These are phyloP conservation scores for Plebejus anna DNA, from an alignment of 2,888 invertebrate species.

Conservation along the genomic window DNA sequence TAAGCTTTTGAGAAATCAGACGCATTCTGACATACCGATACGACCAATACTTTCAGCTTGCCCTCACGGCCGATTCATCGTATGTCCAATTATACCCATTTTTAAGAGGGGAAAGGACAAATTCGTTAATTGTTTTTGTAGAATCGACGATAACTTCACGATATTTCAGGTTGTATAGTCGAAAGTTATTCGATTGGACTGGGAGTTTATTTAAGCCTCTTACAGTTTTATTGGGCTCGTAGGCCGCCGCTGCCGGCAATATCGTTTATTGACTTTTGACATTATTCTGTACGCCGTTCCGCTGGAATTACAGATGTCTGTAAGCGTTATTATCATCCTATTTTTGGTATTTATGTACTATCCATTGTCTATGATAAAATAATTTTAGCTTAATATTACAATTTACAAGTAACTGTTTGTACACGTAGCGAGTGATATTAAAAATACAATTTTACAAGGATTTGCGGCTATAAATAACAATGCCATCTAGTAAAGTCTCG, in stretches of 20 bases:
- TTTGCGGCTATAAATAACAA: no score
- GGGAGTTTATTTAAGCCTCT: constrained; percentile 16
- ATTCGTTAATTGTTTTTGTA: not conserved
- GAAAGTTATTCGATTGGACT: constrained; percentile 8
- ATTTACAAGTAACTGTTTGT: no score
- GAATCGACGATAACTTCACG: constrained; percentile 10
- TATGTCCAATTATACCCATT: not conserved
- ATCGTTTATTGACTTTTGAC: constrained; percentile 4
- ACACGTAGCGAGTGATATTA: no score
- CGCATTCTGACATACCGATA: no score
- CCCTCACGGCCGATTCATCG: constrained; percentile 14
- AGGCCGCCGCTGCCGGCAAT: not conserved
- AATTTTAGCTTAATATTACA: no score
- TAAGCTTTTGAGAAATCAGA: no score
- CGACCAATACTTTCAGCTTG: constrained; percentile 38
- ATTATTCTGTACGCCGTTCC: not conserved
- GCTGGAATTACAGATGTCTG: not conserved
- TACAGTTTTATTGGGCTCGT: constrained; percentile 8
- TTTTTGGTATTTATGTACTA: not conserved
- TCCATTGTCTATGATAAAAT: not conserved
- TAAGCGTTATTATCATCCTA: not conserved
- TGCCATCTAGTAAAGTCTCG: no score
- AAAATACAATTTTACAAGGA: not conserved
- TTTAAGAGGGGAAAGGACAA: not conserved
- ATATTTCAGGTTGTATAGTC: constrained; percentile 5